Evolutionary conservation across 2,888 invertebrate genomes (phyloP).

Genomic region (Parochlus steinenii): DNA sequence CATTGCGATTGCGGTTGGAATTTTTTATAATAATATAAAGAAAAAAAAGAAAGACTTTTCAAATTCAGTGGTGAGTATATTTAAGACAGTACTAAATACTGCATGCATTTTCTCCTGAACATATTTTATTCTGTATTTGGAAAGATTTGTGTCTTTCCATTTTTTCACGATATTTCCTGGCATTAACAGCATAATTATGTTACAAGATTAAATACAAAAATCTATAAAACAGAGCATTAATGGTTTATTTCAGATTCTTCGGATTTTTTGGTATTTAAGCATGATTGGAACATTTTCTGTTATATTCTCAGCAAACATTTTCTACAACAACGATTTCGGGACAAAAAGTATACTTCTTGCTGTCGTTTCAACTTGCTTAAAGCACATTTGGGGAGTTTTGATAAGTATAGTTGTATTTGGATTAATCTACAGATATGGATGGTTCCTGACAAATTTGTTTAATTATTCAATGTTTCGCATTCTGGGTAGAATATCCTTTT

Average conservation of each 20-base stretch:
- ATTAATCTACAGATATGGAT: conserved; percentile 1
- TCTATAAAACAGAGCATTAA: too few relatives aligned
- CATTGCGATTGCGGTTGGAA: background rate
- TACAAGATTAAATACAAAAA: too few relatives aligned
- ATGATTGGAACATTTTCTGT: background rate
- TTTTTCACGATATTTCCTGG: too few relatives aligned
- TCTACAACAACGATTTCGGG: background rate
- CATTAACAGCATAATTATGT: too few relatives aligned
- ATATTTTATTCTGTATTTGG: too few relatives aligned
- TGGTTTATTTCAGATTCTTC: background rate
- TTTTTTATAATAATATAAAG: background rate
- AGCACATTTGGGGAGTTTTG: background rate
- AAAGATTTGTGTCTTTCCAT: too few relatives aligned
- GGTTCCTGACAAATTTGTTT: background rate
- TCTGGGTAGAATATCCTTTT: conserved; percentile 5
- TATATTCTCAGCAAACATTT: background rate
- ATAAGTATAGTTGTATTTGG: background rate
- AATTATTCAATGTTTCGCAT: conserved; percentile 2
- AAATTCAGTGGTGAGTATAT: background rate
- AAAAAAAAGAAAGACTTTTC: background rate
- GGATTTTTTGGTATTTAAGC: conserved; percentile 1
- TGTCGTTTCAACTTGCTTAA: background rate
- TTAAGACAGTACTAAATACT: too few relatives aligned
- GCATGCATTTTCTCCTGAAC: too few relatives aligned
- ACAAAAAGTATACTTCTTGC: background rate